These are phyloP conservation scores for Hypomecis atomaria DNA, from an alignment of 2,888 invertebrate genomes.

Conservation along the genomic window DNA sequence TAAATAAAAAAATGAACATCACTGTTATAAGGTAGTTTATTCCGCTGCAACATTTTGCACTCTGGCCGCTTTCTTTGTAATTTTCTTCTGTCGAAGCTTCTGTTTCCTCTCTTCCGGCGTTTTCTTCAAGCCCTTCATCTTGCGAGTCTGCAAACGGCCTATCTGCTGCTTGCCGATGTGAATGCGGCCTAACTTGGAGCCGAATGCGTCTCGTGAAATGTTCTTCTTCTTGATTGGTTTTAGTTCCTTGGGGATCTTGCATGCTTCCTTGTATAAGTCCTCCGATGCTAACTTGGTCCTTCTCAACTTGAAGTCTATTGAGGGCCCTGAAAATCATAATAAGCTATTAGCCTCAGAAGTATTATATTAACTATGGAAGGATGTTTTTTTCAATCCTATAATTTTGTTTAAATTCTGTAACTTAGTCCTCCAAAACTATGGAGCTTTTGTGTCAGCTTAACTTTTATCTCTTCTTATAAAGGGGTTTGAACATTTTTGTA, in stretches of 20 bases:
- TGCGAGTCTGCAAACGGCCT: conserved; percentile 93
- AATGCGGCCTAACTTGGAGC: conserved; percentile 94
- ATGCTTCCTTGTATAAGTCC: conserved; percentile 93
- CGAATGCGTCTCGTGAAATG: conserved; percentile 93
- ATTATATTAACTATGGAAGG: background rate
- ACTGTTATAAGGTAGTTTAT: conserved; percentile 48
- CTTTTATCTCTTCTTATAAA: no score
- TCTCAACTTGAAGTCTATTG: conserved; percentile 93
- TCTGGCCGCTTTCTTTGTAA: conserved; percentile 62
- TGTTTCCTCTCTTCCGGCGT: conserved; percentile 87
- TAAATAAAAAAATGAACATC: conserved; percentile 10
- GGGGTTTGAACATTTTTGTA: no score
- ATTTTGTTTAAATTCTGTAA: no score
- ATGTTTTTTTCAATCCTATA: no score
- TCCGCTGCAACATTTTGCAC: conserved; percentile 44
- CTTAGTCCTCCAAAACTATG: no score
- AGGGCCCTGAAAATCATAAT: conserved; percentile 87
- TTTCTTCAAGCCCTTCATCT: conserved; percentile 95
- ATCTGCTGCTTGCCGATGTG: conserved; percentile 97
- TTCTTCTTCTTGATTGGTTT: conserved; percentile 96
- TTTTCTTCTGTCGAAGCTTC: conserved; percentile 82
- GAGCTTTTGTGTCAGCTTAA: no score
- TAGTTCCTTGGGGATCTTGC: conserved; percentile 91
- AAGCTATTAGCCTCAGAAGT: background rate
- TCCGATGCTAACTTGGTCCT: conserved; percentile 95